These are phyloP conservation scores for Urocyon cinereoargenteus DNA, from an alignment of 2,797 vertebrate genomes.

Conservation along the genomic window DNA sequence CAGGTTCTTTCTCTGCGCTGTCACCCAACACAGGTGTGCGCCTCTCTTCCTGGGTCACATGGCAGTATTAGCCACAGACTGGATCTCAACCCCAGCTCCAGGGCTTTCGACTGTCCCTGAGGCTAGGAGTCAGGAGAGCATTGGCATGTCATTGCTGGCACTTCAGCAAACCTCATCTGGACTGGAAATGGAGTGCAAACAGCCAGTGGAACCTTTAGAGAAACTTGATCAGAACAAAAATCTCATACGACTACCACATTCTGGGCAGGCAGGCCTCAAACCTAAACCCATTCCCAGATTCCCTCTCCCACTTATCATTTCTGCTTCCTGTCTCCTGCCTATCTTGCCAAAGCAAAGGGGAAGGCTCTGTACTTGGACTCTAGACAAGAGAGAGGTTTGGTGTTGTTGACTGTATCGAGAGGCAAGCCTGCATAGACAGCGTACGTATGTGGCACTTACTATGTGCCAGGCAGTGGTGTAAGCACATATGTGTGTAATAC, in stretches of 20 bases:
- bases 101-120: conserved; percentile 66
- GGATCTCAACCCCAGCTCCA: conserved; percentile 51
- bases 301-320: conserved; percentile 61
- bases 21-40: conserved; percentile 66
- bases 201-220: conserved; percentile 55
- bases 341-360: conserved; percentile 65
- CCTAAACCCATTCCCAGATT: conserved; percentile 37
- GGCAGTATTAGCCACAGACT: conserved; percentile 8
- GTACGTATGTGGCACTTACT: not conserved
- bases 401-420: conserved; percentile 14
- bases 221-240: conserved; percentile 74
- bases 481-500: not conserved
- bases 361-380: conserved; percentile 66
- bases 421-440: not conserved
- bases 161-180: conserved; percentile 70
- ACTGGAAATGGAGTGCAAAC: conserved; percentile 14
- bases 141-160: conserved; percentile 71
- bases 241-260: conserved; percentile 54
- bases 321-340: conserved; percentile 41
- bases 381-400: conserved; percentile 33
- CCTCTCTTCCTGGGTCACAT: conserved; percentile 61
- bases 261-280: conserved; percentile 52
- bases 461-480: not conserved
- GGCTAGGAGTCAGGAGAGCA: conserved; percentile 35
- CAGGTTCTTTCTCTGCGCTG: conserved; percentile 1